Base-by-base conservation (phyloP, 2,113 vertebrate genomes). In the Porphyrio hochstetteri region DNA sequence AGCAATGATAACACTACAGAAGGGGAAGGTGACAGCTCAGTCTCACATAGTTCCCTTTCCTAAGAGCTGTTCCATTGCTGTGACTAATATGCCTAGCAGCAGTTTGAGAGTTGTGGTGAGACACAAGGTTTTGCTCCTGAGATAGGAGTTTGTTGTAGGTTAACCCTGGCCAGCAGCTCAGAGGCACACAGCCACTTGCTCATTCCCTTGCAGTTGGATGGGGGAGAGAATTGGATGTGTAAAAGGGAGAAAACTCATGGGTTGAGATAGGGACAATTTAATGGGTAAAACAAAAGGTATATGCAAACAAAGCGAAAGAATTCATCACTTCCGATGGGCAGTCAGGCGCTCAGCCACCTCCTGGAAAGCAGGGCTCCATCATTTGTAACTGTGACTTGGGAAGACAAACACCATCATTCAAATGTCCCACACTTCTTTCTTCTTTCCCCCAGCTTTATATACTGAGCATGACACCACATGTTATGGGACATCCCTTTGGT, bases 321-420 rank as follows among this genome's bases (percentile, higher is more conserved):
- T n/a, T 68, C 27, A 10, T 3, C 1, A 0, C 31, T 15, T 74
- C 60, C 59, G 15, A 50, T 25, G 0, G 1, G 9, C 35, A 59
- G 31, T 21, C 52, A 59, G 60, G 35, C 50, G 27, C 11, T 33
- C 16, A 35, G 52, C 7, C 31, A 10, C 25, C 38, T n/a, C 29
- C 14, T 35, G 48, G n/a, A 63, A 40, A 77, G 13, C n/a, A 15
- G 19, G 20, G 19, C 24, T 77, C 16, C 25, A 59, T 19, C 52
- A 42, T 0, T 0, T 0, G 0, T 65, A 42, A 50, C 0, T 0
- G 11, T 59, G 16, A 35, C 35, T 71, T 50, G 12, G 19, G 57
- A 57, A 71, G 25, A 56, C 11, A 48, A 78, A 63, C 1, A 0
- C 2, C 5, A 2, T 35, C 15, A 50, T 27, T 72, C 31, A 0